Percentiles rank a stretch among this genome's conserved stretches.
phyloP scores from a whole-genome alignment of 2,797 vertebrate species.

The Sarcophilus harrisii region DNA sequence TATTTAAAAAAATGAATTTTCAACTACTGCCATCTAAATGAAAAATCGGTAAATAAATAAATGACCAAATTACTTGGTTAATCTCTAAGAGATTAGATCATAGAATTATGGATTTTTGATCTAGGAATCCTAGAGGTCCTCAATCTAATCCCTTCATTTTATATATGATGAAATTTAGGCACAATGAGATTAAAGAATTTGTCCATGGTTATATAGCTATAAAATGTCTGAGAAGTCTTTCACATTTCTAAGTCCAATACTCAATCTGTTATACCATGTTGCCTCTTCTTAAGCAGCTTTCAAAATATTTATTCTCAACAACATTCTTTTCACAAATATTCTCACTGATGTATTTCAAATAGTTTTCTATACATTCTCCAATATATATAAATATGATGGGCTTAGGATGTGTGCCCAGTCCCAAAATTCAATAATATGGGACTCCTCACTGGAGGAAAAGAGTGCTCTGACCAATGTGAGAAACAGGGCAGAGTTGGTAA shows the following conservation, averaged over 20 bases:
- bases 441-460: too few relatives aligned
- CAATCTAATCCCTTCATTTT: neutral
- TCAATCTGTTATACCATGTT: neutral
- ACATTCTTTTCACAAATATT: too few relatives aligned
- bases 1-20: neutral
- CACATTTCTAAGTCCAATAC: neutral
- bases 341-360: too few relatives aligned
- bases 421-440: too few relatives aligned
- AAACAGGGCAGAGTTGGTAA: too few relatives aligned
- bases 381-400: too few relatives aligned
- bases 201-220: neutral
- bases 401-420: too few relatives aligned
- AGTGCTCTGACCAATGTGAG: too few relatives aligned
- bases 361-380: too few relatives aligned
- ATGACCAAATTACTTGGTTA: neutral
- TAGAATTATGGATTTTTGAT: neutral
- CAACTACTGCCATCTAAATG: neutral
- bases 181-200: neutral
- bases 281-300: neutral
- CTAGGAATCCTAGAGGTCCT: neutral
- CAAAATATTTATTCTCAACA: too few relatives aligned
- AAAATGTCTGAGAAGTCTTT: neutral
- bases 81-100: neutral
- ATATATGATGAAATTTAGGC: neutral
- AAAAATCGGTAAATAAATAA: constrained; percentile 5